Percentiles rank a stretch among this genome's conserved stretches.
Conservation (phyloP, 2,113 vertebrate species). For the Macrotus californicus region DNA sequence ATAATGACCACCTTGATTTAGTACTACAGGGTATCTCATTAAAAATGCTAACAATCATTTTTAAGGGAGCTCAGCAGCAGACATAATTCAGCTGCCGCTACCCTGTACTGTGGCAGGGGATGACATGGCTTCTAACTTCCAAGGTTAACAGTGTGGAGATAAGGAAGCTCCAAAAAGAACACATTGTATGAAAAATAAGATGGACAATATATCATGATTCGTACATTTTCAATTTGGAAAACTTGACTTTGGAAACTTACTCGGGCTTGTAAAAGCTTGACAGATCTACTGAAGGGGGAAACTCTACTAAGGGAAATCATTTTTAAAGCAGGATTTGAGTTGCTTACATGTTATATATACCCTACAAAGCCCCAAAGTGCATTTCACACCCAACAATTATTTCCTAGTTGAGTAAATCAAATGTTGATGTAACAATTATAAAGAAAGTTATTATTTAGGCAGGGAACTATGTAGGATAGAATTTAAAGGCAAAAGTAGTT, state of each 20-base stretch:
- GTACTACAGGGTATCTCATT: background rate
- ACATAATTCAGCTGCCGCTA: background rate
- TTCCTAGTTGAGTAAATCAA: background rate
- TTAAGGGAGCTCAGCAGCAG: background rate
- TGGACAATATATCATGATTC: background rate
- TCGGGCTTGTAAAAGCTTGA: background rate
- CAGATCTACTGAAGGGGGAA: background rate
- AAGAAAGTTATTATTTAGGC: background rate
- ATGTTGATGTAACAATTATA: background rate
- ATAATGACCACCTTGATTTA: background rate
- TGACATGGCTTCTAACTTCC: background rate
- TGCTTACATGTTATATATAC: background rate
- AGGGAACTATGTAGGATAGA: background rate
- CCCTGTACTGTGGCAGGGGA: background rate
- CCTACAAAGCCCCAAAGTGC: background rate
- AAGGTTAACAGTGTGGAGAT: background rate
- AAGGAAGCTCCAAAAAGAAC: background rate
- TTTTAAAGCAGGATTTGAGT: background rate
- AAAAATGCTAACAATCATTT: background rate
- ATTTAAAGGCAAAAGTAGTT: background rate
- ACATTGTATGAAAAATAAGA: slow-evolving; percentile 16
- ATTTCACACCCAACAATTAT: background rate
- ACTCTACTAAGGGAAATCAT: background rate
- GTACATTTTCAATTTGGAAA: background rate
- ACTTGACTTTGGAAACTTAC: background rate